Evolutionary conservation across 2,113 vertebrate species (phyloP), one percentile per base, ranked within the genome.

Genomic region (Ameiurus melas): DNA sequence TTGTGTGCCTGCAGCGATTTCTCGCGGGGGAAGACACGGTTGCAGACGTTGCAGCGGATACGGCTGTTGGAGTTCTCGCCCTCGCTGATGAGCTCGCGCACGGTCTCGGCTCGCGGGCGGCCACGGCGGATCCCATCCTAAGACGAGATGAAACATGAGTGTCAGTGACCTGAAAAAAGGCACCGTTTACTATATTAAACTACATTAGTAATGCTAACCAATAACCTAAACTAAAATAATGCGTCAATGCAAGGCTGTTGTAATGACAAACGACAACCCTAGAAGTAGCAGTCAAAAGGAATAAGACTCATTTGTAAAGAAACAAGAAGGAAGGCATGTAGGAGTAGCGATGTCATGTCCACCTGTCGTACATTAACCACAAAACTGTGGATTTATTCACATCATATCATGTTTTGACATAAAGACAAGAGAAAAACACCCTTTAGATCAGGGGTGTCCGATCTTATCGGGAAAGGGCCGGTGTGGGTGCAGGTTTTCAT

Each of bases 1-100:
- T 98, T 99, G 91, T 99, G 98, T 20, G 98, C 98, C 93, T 99
- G 98, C 53, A 99, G 95, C 0, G 98, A 99, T 47, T 99, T 99
- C 93, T 99, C 98, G 22, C 98, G 93, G 0, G 98, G 98, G 88
- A 99, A 99, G 36, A 99, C 98, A 19, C 98, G 94, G 91, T 99
- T 98, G 93, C 98, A 99, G 93, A 99, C 96, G 91, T 97, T 97
- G 87, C 98, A 99, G 57, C 98, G 98, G 89, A 99, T 99, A 30
- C 97, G 97, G 93, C 98, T 99, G n/a, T 97, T 97, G 0, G 98
- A 99, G 78, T 96, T 97, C 89, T 99, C 98, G 14, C 98, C 98
- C 91, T 99, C 98, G 3, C 66, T 98, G 90, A 99, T 99, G 87
- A 99, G 94, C 93, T 99, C 97, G 14, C 97, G 95, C 16, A 99